These are phyloP conservation scores for Catagonus wagneri DNA, from an alignment of 2,113 vertebrate species.

Conservation along the genomic window DNA sequence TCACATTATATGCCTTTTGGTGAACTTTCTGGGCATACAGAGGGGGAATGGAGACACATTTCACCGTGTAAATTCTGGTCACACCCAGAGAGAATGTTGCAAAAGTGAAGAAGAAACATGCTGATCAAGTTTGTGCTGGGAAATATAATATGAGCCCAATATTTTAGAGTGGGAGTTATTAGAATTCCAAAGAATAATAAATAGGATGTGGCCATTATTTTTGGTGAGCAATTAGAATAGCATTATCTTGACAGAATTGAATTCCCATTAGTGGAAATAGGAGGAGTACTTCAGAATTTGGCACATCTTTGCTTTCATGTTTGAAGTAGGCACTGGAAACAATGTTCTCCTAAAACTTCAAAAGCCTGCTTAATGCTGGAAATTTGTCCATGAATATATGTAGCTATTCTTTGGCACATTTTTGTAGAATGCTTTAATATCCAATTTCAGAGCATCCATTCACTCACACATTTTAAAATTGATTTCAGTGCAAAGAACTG, in stretches of 20 bases:
- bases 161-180: conserved; percentile 54
- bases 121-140: conserved; percentile 36
- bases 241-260: conserved; percentile 76
- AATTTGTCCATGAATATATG: conserved; percentile 56
- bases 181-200: conserved; percentile 76
- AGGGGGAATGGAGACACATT: not conserved
- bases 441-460: conserved; percentile 69
- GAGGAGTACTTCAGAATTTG: conserved; percentile 70
- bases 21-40: not conserved
- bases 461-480: conserved; percentile 34
- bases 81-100: not conserved
- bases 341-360: conserved; percentile 65
- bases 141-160: conserved; percentile 43
- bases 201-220: conserved; percentile 65
- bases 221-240: conserved; percentile 74
- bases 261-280: conserved; percentile 62
- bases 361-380: conserved; percentile 68
- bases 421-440: conserved; percentile 66
- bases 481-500: conserved; percentile 52
- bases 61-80: not conserved
- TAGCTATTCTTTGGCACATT: conserved; percentile 58
- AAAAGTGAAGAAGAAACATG: not conserved
- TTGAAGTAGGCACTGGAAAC: conserved; percentile 68
- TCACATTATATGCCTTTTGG: not conserved
- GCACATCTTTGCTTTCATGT: conserved; percentile 64